Evolutionary conservation across 2,888 invertebrate genomes (phyloP), one percentile per base, ranked within the genome.

Genomic region (Parnassius orleans): DNA sequence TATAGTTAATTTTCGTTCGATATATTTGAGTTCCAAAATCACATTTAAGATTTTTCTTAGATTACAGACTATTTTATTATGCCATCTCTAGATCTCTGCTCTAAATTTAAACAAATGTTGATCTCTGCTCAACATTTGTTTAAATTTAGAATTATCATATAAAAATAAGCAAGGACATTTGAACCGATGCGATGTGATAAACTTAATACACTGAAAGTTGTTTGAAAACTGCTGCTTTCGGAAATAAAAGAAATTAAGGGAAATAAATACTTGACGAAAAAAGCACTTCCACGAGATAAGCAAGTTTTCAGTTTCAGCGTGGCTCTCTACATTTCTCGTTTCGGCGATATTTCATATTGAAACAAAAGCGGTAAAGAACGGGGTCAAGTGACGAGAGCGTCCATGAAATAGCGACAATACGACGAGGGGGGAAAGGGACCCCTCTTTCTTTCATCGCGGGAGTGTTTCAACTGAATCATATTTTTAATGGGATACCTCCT

Each of bases 331-430:
- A 50, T 68, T 66, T 62, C 66, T 58, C 63, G 64, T 70, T 68
- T 64, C 68, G 66, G 64, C 86, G 83, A 83, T 87, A 84, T 86
- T 85, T 87, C 84, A 84, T 84, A 86, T 87, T 81, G 86, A 87
- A 86, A 88, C 88, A 88, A 89, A 83, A 83, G 87, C 73, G 70
- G 75, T 79, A 77, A 69, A 69, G 74, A 87, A 85, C 71, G 76
- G 74, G 88, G 87, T 87, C 87, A 83, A 87, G 87, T 70, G 73
- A 68, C 72, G 80, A 69, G 70, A 66, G 69, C 66, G 74, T 75
- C 71, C 74, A 74, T 77, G 81, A 77, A 79, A 78, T 80, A 81
- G 60, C 65, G 65, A 70, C 70, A 70, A 67, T 68, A 66, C 66
- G 66, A 62, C 63, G 61, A 48, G 48, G 52, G 48, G n/a, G 14